Percentiles rank a stretch among this genome's conserved stretches.
Evolutionary conservation across 2,888 invertebrate genomes (phyloP).

Genomic region (Harpalus rufipes): DNA sequence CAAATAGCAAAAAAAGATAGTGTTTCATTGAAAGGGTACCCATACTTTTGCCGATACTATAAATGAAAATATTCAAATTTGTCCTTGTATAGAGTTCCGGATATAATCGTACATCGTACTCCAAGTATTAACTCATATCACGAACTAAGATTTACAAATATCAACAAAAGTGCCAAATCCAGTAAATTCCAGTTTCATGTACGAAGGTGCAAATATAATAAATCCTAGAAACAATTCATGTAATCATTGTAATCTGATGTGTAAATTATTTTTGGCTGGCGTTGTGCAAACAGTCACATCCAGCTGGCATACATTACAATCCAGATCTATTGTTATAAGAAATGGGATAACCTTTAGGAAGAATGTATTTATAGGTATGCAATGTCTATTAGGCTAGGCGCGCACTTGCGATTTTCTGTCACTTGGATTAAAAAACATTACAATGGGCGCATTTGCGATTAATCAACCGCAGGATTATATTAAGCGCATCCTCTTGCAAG

Average conservation of each 20-base stretch:
- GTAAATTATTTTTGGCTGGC: constrained; percentile 26
- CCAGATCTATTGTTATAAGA: constrained; percentile 41
- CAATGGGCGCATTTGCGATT: no score
- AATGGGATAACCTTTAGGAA: constrained; percentile 32
- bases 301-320: constrained; percentile 30
- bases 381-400: no score
- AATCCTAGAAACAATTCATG: constrained; percentile 6
- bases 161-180: background rate
- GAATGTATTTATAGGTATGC: constrained; percentile 36
- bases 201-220: constrained; percentile 2
- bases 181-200: background rate
- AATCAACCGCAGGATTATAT: no score
- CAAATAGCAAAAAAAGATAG: no score
- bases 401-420: constrained; percentile 10
- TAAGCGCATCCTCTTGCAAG: no score
- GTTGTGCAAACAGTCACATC: background rate
- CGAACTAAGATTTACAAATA: background rate
- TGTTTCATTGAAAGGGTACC: no score
- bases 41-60: no score
- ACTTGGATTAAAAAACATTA: background rate
- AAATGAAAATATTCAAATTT: background rate
- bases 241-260: background rate
- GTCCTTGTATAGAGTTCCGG: background rate
- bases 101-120: background rate
- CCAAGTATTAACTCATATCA: background rate